Evolutionary conservation across 2,113 vertebrate genomes (phyloP), one percentile per base, ranked within the genome.

Genomic region (Pogona vitticeps): DNA sequence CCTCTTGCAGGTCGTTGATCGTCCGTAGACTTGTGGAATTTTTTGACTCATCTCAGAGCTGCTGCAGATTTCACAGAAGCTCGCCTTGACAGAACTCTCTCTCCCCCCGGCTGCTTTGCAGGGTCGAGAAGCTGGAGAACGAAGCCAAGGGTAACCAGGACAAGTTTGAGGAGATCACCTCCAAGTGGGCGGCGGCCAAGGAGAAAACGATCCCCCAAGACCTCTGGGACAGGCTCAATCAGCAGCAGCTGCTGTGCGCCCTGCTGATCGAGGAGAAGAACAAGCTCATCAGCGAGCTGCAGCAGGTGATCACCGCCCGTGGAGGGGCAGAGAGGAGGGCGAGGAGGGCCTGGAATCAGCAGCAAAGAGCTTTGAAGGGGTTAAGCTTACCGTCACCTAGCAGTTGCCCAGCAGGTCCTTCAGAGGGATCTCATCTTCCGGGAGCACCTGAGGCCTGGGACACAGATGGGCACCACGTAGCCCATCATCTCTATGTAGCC

Each of bases 191-290:
- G 0, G 80, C 61, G 28, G 93, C 95, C 28, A 92, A 91, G 73
- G 77, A 94, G 36, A 96, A 94, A 88, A 68, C 4, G 15, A 90
- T 96, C 15, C 95, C 96, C 1, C 96, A 97, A 92, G 97, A 98
- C 0, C 94, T 98, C 88, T 96, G 96, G 95, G 94, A 97, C 2
- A 87, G 95, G n/a, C 95, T 98, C 70, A 95, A 88, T 38, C 84
- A 76, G 2, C 98, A 99, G 93, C 96, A 97, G 94, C 52, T 94
- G 86, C 93, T 95, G 12, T 98, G 97, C 0, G 81, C 92, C 0
- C 86, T 91, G 33, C 90, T 99, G 10, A 92, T 97, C 3, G 94
- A 97, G 17, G 95, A 97, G 52, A 98, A 98, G 94, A 97, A 97
- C 93, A 96, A 95, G 86, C 92, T 98, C 23, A 98, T 98, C 38